Percentiles rank a stretch among this genome's conserved stretches.
phyloP scores from a whole-genome alignment of 2,113 vertebrate species.

The Pagrus major region DNA sequence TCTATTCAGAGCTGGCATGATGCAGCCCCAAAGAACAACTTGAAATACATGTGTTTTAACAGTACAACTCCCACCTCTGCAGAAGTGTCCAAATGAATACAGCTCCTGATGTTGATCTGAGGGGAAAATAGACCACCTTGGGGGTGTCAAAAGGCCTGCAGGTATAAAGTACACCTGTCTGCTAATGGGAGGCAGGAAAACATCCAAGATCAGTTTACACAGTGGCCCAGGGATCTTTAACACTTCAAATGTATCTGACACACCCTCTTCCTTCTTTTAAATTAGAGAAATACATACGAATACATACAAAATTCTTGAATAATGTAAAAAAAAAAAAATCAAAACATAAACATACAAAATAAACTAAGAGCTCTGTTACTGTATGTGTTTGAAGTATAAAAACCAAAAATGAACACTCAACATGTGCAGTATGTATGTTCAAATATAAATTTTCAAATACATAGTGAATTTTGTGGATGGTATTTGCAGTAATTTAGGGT shows the following conservation, averaged over 20 bases:
- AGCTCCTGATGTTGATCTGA: conserved; percentile 22
- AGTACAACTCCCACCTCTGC: conserved; percentile 41
- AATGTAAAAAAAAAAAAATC: background rate
- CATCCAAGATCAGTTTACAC: conserved; percentile 31
- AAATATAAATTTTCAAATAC: background rate
- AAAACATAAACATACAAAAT: background rate
- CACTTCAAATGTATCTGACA: conserved; percentile 1
- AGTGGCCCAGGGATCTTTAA: conserved; percentile 9
- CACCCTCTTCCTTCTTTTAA: background rate
- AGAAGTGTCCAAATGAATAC: conserved; percentile 38
- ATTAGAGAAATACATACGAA: background rate
- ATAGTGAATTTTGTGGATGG: background rate
- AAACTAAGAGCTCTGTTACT: background rate
- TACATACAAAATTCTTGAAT: background rate
- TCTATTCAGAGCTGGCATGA: conserved; percentile 46
- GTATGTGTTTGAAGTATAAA: background rate
- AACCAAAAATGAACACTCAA: no score
- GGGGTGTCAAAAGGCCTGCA: conserved; percentile 31
- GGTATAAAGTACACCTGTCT: conserved; percentile 38
- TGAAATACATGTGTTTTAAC: conserved; percentile 54
- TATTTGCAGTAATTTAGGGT: background rate
- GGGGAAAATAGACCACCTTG: conserved; percentile 49
- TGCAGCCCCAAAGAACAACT: conserved; percentile 26
- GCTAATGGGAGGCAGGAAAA: conserved; percentile 27
- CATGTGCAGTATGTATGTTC: background rate